Evolutionary conservation across 2,888 invertebrate species (phyloP).

Genomic region (Eristalis pertinax): DNA sequence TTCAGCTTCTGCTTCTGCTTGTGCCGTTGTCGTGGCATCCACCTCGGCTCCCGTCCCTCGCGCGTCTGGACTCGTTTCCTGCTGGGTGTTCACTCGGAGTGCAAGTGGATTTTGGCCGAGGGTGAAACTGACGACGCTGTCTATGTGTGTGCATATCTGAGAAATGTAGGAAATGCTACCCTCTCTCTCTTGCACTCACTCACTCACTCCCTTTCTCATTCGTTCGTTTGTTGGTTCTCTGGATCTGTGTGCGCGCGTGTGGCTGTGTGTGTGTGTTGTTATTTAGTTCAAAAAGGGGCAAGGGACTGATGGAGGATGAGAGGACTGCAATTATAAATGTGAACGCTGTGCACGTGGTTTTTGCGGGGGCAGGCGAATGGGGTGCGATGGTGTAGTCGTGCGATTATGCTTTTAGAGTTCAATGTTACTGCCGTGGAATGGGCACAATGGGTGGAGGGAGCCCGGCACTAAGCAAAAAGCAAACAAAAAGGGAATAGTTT

Average conservation of each 20-base stretch:
- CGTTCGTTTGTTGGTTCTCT: neutral
- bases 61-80: constrained; percentile 19
- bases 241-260: neutral
- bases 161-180: constrained; percentile 55
- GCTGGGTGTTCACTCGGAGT: constrained; percentile 23
- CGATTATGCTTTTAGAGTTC: constrained; percentile 68
- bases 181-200: no score
- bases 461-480: neutral
- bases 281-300: constrained; percentile 57
- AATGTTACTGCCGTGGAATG: constrained; percentile 63
- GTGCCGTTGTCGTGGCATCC: neutral
- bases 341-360: constrained; percentile 46
- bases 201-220: neutral
- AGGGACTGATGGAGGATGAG: constrained; percentile 9
- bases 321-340: constrained; percentile 55
- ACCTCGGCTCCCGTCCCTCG: neutral
- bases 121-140: constrained; percentile 28
- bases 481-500: constrained; percentile 20
- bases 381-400: constrained; percentile 13
- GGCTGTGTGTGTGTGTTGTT: constrained; percentile 55
- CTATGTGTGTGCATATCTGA: constrained; percentile 28
- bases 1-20: constrained; percentile 3
- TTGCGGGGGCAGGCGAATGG: neutral
- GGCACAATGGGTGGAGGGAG: constrained; percentile 5
- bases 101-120: constrained; percentile 58